Percentiles rank a stretch among this genome's conserved stretches.
These are phyloP conservation scores for Chiloscyllium punctatum DNA, from an alignment of 2,797 vertebrate species.

Conservation along the genomic window DNA sequence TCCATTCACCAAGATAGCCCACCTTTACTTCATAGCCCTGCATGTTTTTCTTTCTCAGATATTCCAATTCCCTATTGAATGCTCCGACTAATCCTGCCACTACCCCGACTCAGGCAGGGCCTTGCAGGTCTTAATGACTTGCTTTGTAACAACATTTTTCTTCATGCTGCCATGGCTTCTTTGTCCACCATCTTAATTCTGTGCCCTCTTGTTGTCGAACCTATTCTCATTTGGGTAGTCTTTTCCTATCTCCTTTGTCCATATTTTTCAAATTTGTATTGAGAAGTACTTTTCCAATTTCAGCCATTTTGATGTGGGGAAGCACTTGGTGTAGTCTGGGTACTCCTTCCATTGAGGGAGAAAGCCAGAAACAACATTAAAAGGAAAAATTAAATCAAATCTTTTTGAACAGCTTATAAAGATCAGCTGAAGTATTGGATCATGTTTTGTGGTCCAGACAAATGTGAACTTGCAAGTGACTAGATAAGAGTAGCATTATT, in stretches of 20 bases:
- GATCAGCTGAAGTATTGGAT: not conserved
- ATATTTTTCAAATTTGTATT: too few relatives aligned
- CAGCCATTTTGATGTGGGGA: not conserved
- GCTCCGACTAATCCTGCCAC: not conserved
- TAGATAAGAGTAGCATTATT: not conserved
- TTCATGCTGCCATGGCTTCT: not conserved
- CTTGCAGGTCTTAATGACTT: not conserved
- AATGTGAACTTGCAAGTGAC: not conserved
- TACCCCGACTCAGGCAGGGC: not conserved
- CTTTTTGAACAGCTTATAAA: not conserved
- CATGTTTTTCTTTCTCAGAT: not conserved
- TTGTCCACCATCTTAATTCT: not conserved
- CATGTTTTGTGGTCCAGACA: not conserved
- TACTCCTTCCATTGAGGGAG: not conserved
- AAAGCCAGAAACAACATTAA: not conserved
- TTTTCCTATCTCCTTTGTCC: too few relatives aligned
- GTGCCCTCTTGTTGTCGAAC: too few relatives aligned
- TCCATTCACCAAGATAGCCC: too few relatives aligned
- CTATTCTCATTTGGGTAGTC: too few relatives aligned
- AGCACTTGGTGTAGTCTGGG: not conserved
- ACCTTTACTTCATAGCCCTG: not conserved
- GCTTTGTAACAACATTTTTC: not conserved
- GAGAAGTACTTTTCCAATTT: not conserved
- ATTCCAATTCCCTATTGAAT: not conserved
- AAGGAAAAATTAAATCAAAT: not conserved